Conservation (phyloP, 2,113 vertebrate species). For the Abramis brama region DNA sequence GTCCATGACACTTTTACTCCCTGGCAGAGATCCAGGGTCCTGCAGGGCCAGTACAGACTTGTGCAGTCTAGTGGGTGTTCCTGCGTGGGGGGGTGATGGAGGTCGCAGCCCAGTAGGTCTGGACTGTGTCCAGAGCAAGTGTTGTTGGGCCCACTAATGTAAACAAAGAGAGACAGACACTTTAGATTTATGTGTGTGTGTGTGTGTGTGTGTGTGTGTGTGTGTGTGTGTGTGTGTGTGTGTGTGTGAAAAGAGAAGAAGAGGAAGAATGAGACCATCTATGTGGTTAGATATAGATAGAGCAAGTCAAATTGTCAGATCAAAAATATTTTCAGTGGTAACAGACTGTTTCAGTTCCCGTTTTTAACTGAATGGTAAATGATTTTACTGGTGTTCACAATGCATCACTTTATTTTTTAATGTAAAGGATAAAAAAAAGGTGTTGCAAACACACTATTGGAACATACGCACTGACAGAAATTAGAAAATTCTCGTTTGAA, state of each 20-base stretch:
- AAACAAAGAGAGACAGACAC: slow-evolving; percentile 41
- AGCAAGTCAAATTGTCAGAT: background rate
- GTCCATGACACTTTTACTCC: slow-evolving; percentile 5
- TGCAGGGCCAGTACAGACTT: background rate
- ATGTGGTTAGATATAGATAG: background rate
- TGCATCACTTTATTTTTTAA: background rate
- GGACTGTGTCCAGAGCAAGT: slow-evolving; percentile 45
- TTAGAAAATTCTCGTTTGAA: no score
- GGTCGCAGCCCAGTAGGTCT: slow-evolving; percentile 30
- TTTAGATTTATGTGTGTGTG: background rate
- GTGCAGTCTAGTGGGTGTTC: slow-evolving; percentile 42
- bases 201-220: no score
- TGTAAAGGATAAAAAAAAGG: background rate
- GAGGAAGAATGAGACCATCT: background rate
- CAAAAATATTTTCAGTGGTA: background rate
- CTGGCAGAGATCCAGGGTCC: slow-evolving; percentile 4
- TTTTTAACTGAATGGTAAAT: background rate
- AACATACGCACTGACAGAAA: background rate
- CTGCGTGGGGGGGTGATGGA: slow-evolving; percentile 32
- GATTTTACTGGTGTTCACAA: background rate
- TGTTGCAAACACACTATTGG: background rate
- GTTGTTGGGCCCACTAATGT: slow-evolving; percentile 44
- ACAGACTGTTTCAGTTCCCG: background rate
- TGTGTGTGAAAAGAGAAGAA: background rate
- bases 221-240: no score